A percentile compares a stretch with the other conserved stretches of the same genome.
Conservation (phyloP, 2,888 invertebrate species). For the Plemyria rubiginata region DNA sequence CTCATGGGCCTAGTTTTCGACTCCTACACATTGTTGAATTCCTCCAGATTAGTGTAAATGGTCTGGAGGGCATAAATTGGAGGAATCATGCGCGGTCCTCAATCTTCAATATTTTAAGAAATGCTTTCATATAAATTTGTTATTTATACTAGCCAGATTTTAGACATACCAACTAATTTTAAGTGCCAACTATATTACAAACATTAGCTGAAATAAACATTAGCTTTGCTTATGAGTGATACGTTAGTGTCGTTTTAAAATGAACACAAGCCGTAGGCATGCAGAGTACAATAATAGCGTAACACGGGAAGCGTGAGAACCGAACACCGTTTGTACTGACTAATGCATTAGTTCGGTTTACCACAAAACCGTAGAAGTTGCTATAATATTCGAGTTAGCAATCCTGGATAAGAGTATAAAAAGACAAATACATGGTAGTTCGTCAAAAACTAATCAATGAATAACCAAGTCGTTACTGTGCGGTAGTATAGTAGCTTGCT, state of each 20-base stretch:
- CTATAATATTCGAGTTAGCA: not conserved
- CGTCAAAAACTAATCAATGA: too few relatives aligned
- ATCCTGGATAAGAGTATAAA: not conserved
- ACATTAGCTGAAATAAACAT: not conserved
- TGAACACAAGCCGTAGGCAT: not conserved
- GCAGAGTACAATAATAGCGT: slow-evolving; percentile 11
- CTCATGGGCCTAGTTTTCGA: slow-evolving; percentile 32
- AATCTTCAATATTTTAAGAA: too few relatives aligned
- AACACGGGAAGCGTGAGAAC: slow-evolving; percentile 37
- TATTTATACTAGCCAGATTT: too few relatives aligned
- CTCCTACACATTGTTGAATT: slow-evolving; percentile 32
- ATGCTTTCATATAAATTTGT: too few relatives aligned
- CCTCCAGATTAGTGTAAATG: slow-evolving; percentile 4
- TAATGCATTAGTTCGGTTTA: slow-evolving; percentile 1
- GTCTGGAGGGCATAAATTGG: not conserved
- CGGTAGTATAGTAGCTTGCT: too few relatives aligned
- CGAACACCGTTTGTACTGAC: slow-evolving; percentile 1
- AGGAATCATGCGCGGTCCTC: not conserved
- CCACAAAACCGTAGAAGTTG: slow-evolving; percentile 2
- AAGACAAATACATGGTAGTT: too few relatives aligned
- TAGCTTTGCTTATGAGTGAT: not conserved
- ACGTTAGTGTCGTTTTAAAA: not conserved
- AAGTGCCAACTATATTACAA: too few relatives aligned
- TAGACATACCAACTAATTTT: too few relatives aligned
- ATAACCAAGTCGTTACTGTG: too few relatives aligned